A percentile compares a stretch with the other conserved stretches of the same genome.
These are phyloP conservation scores for Gastrophryne carolinensis DNA, from an alignment of 2,797 vertebrate genomes.

Conservation along the genomic window DNA sequence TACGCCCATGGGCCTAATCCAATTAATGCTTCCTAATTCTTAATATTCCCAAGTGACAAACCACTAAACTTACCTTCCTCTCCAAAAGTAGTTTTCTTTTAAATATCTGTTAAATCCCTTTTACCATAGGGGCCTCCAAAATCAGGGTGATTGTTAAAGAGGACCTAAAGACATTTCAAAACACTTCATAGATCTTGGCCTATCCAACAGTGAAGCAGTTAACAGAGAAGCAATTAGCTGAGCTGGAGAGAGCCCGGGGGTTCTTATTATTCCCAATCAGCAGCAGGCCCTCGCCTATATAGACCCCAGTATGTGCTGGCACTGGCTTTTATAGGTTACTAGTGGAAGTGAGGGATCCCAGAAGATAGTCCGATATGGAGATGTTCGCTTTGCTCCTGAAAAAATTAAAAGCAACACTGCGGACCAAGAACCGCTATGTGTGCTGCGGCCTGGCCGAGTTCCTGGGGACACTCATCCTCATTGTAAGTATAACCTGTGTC, in stretches of 20 bases:
- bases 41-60: too few species aligned
- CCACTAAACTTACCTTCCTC: too few species aligned
- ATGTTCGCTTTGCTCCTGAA: background rate
- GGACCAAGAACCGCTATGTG: slow-evolving; percentile 2
- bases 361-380: too few species aligned
- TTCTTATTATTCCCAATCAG: background rate
- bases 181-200: too few species aligned
- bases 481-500: slow-evolving; percentile 43
- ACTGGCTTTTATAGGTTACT: background rate
- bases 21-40: too few species aligned
- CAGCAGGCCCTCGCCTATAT: background rate
- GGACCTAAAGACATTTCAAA: too few species aligned
- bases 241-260: accelerated
- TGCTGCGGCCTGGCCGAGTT: slow-evolving; percentile 20
- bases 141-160: too few species aligned
- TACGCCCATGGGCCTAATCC: too few species aligned
- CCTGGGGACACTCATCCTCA: slow-evolving; percentile 17
- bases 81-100: too few species aligned
- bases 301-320: background rate
- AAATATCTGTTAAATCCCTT: too few species aligned
- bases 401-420: background rate
- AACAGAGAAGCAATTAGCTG: accelerated
- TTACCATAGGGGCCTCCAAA: too few species aligned
- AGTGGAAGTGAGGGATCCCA: too few species aligned
- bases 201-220: background rate